Percentiles rank a stretch among this genome's conserved stretches.
Conservation (phyloP, 1,140 invertebrate genomes). For the Mactra quadrangularis region DNA sequence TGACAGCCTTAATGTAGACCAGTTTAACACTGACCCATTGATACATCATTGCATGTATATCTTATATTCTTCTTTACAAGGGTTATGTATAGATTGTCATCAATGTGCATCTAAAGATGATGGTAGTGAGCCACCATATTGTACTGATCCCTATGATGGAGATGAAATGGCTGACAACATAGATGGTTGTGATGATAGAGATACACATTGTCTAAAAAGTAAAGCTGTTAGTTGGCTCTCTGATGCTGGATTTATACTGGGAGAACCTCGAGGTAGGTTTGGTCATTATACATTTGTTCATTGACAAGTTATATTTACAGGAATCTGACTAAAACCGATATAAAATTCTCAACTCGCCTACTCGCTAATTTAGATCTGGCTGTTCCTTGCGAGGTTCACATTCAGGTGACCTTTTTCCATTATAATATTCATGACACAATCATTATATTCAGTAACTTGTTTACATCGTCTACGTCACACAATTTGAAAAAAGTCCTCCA, state of each 20-base stretch:
- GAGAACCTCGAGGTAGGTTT: slow-evolving; percentile 62
- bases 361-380: too few species aligned
- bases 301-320: not conserved
- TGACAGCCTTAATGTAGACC: too few species aligned
- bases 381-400: too few species aligned
- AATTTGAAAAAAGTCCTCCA: too few species aligned
- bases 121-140: slow-evolving; percentile 31
- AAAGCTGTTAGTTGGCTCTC: slow-evolving; percentile 61
- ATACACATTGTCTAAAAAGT: slow-evolving; percentile 66
- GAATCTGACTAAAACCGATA: not conserved
- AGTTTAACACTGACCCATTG: too few species aligned
- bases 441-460: too few species aligned
- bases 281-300: too few species aligned
- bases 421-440: too few species aligned
- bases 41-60: too few species aligned
- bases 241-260: slow-evolving; percentile 69
- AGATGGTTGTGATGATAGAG: slow-evolving; percentile 66
- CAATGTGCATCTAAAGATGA: slow-evolving; percentile 63
- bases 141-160: slow-evolving; percentile 56
- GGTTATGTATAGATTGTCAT: slow-evolving; percentile 61
- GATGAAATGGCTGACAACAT: slow-evolving; percentile 58
- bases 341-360: too few species aligned
- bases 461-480: too few species aligned
- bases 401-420: too few species aligned
- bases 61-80: slow-evolving; percentile 9